phyloP scores from a whole-genome alignment of 2,113 vertebrate species.

The Saccopteryx leptura region DNA sequence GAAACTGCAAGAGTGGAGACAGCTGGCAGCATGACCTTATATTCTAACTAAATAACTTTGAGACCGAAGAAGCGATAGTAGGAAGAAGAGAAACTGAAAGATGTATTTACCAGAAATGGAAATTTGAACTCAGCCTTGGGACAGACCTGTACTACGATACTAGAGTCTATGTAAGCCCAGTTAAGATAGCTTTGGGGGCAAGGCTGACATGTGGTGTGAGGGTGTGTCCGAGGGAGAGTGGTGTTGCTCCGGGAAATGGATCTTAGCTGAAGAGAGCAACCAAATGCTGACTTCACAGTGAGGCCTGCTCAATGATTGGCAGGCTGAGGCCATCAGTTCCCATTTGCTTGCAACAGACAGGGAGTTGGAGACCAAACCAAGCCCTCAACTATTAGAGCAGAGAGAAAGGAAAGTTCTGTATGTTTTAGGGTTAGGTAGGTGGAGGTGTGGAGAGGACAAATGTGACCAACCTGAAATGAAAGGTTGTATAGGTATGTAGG shows the following conservation, averaged over 20 bases:
- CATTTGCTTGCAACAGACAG: background rate
- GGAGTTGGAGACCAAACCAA: background rate
- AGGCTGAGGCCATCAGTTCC: background rate
- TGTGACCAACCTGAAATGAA: background rate
- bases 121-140: background rate
- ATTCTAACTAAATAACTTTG: background rate
- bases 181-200: background rate
- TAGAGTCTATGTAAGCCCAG: background rate
- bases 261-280: background rate
- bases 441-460: background rate
- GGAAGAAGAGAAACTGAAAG: background rate
- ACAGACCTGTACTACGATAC: fast-evolving
- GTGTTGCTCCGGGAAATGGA: background rate
- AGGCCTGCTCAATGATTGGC: background rate
- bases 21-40: background rate
- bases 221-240: background rate
- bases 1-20: background rate
- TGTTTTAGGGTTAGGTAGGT: background rate
- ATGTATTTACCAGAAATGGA: background rate
- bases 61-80: background rate
- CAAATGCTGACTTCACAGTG: background rate
- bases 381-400: background rate
- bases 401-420: background rate
- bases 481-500: background rate
- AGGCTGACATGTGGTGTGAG: background rate